Percentiles rank a stretch among this genome's conserved stretches.
Evolutionary conservation across 2,797 vertebrate species (phyloP).

Genomic region (Amniataba percoides): DNA sequence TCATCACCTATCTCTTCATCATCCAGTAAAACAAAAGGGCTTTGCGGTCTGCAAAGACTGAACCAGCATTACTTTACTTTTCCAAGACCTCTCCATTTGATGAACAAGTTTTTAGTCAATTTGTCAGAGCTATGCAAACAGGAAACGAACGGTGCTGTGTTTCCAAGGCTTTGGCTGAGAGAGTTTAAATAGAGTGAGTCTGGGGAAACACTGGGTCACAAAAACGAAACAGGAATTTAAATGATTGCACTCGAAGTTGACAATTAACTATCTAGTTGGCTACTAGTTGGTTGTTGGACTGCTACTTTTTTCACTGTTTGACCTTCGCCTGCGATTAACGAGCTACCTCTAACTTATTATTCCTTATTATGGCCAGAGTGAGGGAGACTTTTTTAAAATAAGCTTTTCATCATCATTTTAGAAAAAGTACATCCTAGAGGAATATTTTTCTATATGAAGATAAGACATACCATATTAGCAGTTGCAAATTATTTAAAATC

Average conservation of each 20-base stretch:
- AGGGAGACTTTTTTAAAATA: too few relatives aligned
- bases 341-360: neutral
- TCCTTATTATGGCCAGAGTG: neutral
- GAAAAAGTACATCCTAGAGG: too few relatives aligned
- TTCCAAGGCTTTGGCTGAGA: constrained; percentile 3
- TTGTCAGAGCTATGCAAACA: constrained; percentile 19
- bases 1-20: constrained; percentile 43
- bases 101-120: constrained; percentile 23
- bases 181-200: constrained; percentile 10
- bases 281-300: neutral
- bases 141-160: neutral
- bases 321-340: neutral
- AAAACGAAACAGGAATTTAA: neutral
- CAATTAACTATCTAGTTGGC: neutral
- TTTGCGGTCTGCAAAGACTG: constrained; percentile 11
- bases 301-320: neutral
- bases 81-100: constrained; percentile 18
- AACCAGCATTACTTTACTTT: constrained; percentile 22
- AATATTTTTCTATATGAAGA: too few relatives aligned
- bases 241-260: neutral
- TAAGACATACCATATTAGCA: too few relatives aligned
- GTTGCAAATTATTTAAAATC: too few relatives aligned
- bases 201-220: neutral
- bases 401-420: too few relatives aligned
- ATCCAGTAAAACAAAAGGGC: constrained; percentile 31